phyloP scores from a whole-genome alignment of 2,113 vertebrate genomes.

The Noturus placidus region DNA sequence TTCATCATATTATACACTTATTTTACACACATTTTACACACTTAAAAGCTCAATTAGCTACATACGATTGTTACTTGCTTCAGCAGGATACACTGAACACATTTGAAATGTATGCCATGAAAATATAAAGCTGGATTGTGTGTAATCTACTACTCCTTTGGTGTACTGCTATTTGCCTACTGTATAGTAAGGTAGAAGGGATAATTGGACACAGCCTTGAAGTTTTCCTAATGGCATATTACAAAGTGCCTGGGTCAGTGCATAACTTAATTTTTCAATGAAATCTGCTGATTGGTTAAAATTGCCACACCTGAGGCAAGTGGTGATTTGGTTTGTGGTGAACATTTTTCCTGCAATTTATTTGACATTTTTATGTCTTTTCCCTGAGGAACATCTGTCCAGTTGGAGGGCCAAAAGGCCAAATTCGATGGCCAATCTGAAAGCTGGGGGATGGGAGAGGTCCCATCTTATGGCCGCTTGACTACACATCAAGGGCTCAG shows the following conservation, averaged over 20 bases:
- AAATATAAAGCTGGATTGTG: conserved; percentile 1
- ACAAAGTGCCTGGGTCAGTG: too few species aligned
- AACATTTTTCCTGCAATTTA: conserved; percentile 43
- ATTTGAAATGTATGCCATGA: neutral
- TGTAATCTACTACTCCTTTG: too few species aligned
- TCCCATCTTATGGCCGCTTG: conserved; percentile 78
- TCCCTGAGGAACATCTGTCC: conserved; percentile 77
- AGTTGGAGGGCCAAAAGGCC: conserved; percentile 62
- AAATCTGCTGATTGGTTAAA: neutral
- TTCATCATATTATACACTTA: too few species aligned
- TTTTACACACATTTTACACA: too few species aligned
- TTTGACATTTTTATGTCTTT: conserved; percentile 65
- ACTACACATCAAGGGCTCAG: conserved; percentile 76
- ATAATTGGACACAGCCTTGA: too few species aligned
- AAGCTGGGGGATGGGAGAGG: conserved; percentile 63
- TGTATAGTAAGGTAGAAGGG: too few species aligned
- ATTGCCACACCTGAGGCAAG: neutral
- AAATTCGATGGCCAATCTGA: conserved; percentile 69
- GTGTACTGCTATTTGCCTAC: too few species aligned
- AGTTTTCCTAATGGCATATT: too few species aligned
- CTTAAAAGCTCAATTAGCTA: conserved; percentile 58
- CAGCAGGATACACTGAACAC: conserved; percentile 9
- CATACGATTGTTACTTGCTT: conserved; percentile 25
- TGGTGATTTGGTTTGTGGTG: neutral
- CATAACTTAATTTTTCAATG: neutral